phyloP scores from a whole-genome alignment of 2,113 vertebrate species.

The Otolemur garnettii region DNA sequence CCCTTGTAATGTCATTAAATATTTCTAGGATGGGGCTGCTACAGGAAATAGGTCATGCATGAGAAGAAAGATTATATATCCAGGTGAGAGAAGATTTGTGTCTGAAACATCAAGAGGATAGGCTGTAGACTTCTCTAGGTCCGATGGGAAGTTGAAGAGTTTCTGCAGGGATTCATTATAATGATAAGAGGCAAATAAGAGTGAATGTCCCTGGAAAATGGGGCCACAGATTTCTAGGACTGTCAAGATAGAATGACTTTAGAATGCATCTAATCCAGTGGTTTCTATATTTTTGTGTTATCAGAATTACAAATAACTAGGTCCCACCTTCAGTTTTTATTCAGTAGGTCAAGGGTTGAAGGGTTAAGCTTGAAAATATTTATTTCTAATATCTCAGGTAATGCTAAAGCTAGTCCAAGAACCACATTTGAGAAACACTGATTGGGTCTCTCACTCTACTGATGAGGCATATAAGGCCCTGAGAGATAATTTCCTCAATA shows the following conservation, averaged over 20 bases:
- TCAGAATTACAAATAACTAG: neutral
- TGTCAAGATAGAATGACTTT: neutral
- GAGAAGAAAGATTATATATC: neutral
- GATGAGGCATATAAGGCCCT: neutral
- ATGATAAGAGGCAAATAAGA: neutral
- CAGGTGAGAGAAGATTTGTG: neutral
- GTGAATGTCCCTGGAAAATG: neutral
- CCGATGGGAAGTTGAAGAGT: neutral
- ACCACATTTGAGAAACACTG: neutral
- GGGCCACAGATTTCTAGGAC: neutral
- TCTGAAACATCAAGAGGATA: neutral
- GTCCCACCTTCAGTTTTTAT: neutral
- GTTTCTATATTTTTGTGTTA: neutral
- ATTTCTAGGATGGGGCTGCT: neutral
- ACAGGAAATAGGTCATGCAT: neutral
- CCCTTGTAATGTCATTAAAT: neutral
- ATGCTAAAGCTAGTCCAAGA: neutral
- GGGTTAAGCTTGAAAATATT: neutral
- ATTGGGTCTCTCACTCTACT: neutral
- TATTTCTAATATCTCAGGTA: neutral
- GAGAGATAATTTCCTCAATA: neutral
- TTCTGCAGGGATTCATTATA: neutral
- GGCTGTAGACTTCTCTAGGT: neutral
- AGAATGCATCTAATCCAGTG: neutral
- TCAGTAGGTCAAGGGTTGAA: neutral